phyloP scores from a whole-genome alignment of 1,140 invertebrate species.

The Ostrea edulis region DNA sequence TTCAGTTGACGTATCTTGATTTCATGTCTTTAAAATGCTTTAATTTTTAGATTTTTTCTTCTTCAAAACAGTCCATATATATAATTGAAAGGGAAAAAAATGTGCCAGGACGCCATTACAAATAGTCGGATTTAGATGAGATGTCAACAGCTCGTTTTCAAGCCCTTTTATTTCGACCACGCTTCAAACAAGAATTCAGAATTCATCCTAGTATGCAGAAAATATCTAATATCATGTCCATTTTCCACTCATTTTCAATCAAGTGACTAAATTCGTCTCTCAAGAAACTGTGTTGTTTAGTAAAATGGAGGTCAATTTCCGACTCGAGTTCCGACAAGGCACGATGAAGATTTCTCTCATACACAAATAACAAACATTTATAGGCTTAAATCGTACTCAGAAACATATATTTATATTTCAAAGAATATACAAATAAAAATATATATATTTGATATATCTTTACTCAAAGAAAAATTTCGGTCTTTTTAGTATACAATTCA shows the following conservation, averaged over 20 bases:
- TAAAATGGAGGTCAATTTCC: background rate
- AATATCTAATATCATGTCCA: background rate
- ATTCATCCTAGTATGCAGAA: background rate
- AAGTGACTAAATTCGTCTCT: background rate
- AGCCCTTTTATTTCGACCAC: no score
- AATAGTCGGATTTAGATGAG: no score
- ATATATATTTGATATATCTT: background rate
- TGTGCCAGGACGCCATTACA: no score
- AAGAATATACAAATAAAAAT: background rate
- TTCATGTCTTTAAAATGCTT: no score
- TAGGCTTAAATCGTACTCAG: background rate
- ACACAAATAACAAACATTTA: background rate
- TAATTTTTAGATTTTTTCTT: no score
- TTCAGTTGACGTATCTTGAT: no score
- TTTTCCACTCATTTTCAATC: background rate
- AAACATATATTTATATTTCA: background rate
- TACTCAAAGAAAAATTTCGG: background rate
- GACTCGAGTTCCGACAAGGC: background rate
- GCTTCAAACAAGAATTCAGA: no score
- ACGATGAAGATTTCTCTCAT: background rate
- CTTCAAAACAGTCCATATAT: no score
- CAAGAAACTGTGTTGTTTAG: background rate
- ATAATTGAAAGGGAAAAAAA: no score
- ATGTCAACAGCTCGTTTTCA: no score
- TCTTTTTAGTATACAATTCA: background rate